Evolutionary conservation across 2,113 vertebrate genomes (phyloP), one percentile per base, ranked within the genome.

Genomic region (Lophochroa leadbeateri): DNA sequence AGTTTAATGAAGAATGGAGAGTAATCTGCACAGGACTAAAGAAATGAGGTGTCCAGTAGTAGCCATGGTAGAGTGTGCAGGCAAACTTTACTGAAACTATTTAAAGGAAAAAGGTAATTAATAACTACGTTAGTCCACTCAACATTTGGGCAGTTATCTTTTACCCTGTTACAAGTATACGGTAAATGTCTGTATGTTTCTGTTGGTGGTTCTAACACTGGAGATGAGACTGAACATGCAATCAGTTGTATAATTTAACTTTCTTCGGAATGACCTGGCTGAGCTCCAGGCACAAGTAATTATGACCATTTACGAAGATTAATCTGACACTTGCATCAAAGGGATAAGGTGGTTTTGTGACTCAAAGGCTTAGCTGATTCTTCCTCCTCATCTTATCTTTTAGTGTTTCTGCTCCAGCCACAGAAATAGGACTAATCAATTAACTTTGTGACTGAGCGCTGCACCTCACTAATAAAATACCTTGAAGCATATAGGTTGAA

Each of bases 341-440:
- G 81, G 92, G 46, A 53, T 47, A 52, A 74, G 64, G 49, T 49
- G 57, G 35, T 69, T 52, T n/a, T 87, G 83, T 78, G 88, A 63
- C 82, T 95, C 67, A 72, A 7, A 96, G 83, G 80, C 93, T 92
- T 28, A 21, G 88, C 35, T 47, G 63, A 52, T 88, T 91, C 57
- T 57, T 78, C 83, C 68, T 92, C 80, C 74, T 58, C 5, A 1
- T 49, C 83, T 84, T 91, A 90, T 55, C 89, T 84, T 76, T 19
- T 37, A 69, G 43, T n/a, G 60, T 60, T 69, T 88, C 81, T 43
- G 31, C 58, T 83, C 37, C 79, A 84, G 37, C 52, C 80, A 63
- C 53, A 81, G 90, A 80, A 94, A 80, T 64, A 63, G 75, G 65
- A 90, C 86, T 90, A 93, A 96, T 94, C 94, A 96, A 96, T 97